phyloP scores from a whole-genome alignment of 2,113 vertebrate genomes.

The Sinocyclocheilus anshuiensis region DNA sequence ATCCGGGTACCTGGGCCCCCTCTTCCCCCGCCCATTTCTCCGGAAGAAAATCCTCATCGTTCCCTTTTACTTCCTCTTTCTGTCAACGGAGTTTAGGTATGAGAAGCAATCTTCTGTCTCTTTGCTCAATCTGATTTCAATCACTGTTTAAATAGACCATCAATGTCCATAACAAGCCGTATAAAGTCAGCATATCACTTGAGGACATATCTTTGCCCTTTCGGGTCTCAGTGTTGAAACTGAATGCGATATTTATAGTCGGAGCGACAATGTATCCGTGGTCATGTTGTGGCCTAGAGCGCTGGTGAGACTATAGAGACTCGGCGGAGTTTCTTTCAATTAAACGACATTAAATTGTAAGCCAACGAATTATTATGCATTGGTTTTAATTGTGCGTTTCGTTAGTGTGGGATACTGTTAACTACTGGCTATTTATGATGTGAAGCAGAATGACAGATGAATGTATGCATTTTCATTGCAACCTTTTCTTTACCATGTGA shows the following conservation, averaged over 20 bases:
- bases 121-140: slow-evolving; percentile 63
- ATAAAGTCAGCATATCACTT: neutral
- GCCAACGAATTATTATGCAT: neutral
- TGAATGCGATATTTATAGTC: neutral
- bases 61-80: slow-evolving; percentile 73
- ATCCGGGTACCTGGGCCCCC: neutral
- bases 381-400: no score
- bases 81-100: slow-evolving; percentile 78
- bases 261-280: neutral
- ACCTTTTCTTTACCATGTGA: neutral
- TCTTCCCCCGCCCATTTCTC: slow-evolving; percentile 50
- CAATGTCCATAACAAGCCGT: slow-evolving; percentile 38
- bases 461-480: neutral
- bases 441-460: neutral
- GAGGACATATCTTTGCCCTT: neutral
- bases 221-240: neutral
- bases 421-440: neutral
- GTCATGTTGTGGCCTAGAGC: slow-evolving; percentile 39
- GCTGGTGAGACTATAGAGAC: neutral
- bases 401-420: neutral
- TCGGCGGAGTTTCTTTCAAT: neutral
- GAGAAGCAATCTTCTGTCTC: slow-evolving; percentile 31
- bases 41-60: slow-evolving; percentile 74
- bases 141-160: slow-evolving; percentile 65
- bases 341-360: neutral